Evolutionary conservation across 2,888 invertebrate species (phyloP).

Genomic region (Agriopis leucophaearia): DNA sequence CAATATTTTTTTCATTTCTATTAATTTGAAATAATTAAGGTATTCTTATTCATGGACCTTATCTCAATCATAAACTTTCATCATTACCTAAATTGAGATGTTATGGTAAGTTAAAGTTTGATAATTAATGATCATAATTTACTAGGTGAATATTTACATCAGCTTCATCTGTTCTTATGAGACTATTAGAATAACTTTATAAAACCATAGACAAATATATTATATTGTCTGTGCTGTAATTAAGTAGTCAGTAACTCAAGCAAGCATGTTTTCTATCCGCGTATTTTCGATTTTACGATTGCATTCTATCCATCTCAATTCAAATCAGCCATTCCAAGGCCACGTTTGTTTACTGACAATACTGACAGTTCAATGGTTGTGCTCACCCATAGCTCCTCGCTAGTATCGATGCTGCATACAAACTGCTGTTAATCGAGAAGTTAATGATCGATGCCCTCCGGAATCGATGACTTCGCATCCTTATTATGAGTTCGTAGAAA

Average conservation of each 20-base stretch:
- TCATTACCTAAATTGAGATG: not conserved
- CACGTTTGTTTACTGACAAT: conserved; percentile 53
- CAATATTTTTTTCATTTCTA: conserved; percentile 2
- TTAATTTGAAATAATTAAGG: not conserved
- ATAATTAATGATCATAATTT: no score
- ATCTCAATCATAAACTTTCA: not conserved
- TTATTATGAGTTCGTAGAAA: conserved; percentile 60
- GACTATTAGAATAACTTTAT: not conserved
- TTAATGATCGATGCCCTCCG: conserved; percentile 58
- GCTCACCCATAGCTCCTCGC: conserved; percentile 55
- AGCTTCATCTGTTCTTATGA: no score
- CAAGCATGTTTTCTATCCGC: not conserved
- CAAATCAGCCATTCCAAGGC: conserved; percentile 49
- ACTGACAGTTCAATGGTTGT: conserved; percentile 47
- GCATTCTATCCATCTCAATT: conserved; percentile 33
- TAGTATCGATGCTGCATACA: conserved; percentile 57
- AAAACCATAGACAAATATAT: no score
- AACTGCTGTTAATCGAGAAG: conserved; percentile 58
- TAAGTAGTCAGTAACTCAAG: no score
- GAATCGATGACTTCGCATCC: conserved; percentile 57
- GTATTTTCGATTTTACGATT: conserved; percentile 13
- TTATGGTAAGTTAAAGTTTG: not conserved
- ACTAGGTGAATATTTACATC: no score
- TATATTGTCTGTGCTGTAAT: no score
- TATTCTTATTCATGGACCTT: conserved; percentile 1